Conservation (phyloP, 2,888 invertebrate genomes). For the Gymnosoma rotundatum region DNA sequence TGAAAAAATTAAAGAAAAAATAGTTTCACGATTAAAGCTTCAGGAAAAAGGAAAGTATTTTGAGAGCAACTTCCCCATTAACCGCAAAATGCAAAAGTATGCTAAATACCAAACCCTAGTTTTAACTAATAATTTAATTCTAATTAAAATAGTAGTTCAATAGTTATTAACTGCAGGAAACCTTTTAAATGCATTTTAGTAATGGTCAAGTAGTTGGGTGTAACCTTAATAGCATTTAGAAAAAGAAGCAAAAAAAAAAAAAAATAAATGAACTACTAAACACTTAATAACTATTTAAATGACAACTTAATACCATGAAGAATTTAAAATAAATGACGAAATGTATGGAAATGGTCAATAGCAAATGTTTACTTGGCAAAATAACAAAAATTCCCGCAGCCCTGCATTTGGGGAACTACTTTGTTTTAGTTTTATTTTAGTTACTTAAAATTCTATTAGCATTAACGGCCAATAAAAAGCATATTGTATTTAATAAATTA, state of each 20-base stretch:
- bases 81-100: no score
- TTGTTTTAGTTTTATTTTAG: slow-evolving; percentile 8
- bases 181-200: slow-evolving; percentile 35
- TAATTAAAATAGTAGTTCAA: neutral
- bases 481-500: slow-evolving; percentile 32
- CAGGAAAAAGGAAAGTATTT: no score
- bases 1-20: no score
- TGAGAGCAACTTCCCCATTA: no score
- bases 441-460: slow-evolving; percentile 58
- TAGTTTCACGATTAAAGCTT: no score
- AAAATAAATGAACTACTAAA: slow-evolving; percentile 10
- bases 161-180: slow-evolving; percentile 13
- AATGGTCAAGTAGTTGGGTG: slow-evolving; percentile 25
- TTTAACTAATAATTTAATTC: neutral
- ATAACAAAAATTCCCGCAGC: neutral
- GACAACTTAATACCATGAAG: neutral
- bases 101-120: no score
- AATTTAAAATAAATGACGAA: slow-evolving; percentile 13
- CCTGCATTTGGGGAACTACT: neutral
- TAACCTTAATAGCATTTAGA: slow-evolving; percentile 30
- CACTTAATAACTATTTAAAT: slow-evolving; percentile 5
- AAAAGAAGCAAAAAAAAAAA: slow-evolving; percentile 7
- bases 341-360: no score
- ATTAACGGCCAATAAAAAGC: slow-evolving; percentile 51
- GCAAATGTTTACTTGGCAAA: neutral